Base-by-base conservation (phyloP, 2,888 invertebrate genomes). In the Sphaeridia pumilis region DNA sequence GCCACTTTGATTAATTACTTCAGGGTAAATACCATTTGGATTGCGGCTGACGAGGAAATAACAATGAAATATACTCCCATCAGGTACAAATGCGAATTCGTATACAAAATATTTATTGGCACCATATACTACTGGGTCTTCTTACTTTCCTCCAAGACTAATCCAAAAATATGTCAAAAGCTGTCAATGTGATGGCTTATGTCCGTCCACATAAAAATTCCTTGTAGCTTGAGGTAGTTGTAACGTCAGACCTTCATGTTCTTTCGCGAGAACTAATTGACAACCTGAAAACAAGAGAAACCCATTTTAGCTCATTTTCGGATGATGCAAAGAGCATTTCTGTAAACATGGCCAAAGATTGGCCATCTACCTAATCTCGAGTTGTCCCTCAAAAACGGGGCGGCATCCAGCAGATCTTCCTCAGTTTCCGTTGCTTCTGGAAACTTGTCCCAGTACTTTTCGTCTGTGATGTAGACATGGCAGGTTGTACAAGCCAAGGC, bases 401-500 rank as follows among this genome's bases (percentile, higher is more conserved):
- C 98, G 81, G 94, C 82, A 71, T 97, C 97, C 64, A 98, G 73
- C 66, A 99, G 75, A 72, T 99, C 98, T 66, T 98, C 97, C 71
- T 98, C 98, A 66, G 87, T 86, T 69, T 95, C 95, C 45, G 83
- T 81, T 0, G 95, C 80, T 46, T 77, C 74, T 1, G 84, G 82
- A 53, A 99, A 72, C 68, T 79, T 81, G 52, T 87, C 82, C 22
- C 77, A 69, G 70, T 79, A 83, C 26, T 84, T 74, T 43, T 80
- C 77, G 52, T 84, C 74, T 3, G 98, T 87, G 12, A 38, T 38
- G 70, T 99, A 98, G 1, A 94, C 85, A 72, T 98, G 98, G 67
- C 98, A 98, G 0, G 98, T 98, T 20, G 93, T 94, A 69, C 98
- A 98, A 0, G 98, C 97, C 66, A 97, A 69, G 0, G 95, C 95